Base-by-base conservation (phyloP, 2,888 invertebrate species). In the Catocala nupta region DNA sequence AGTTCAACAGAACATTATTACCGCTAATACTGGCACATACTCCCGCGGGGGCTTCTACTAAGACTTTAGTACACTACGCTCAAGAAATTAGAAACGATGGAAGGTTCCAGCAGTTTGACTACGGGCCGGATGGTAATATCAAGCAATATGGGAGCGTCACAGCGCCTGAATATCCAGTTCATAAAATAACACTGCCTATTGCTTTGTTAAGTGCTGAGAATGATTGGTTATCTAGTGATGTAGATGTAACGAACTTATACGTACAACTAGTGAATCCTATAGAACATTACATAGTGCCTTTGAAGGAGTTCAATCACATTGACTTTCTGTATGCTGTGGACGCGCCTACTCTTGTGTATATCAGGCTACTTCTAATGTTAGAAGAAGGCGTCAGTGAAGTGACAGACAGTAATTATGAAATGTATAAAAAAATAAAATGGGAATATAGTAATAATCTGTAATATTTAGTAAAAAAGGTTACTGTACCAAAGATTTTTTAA, bases 251-350 rank as follows among this genome's bases (percentile, higher is more conserved):
- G 9, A 92, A 90, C 52, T 86, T 97, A 47, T 95, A 94, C 55
- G 84, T 88, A 0, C 87, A 94, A 59, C 81, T 97, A 12, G 89
- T 92, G 0, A 95, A 95, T 75, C 91, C 94, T 1, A 91, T 95
- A 53, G 95, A 95, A 42, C 90, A 95, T 79, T 96, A 95, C 73
- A 88, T 95, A 73, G 95, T 97, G 10, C 95, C 96, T 0, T 88
- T 95, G 54, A 90, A 95, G 50, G 92, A 95, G 57, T 97, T 97
- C 78, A 97, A 96, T 83, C 97, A 97, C 75, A 89, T 97, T 11
- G 97, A 97, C 83, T 97, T 96, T 80, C 75, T 97, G 8, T 97
- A 95, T 93, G 96, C 95, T 0, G 93, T 92, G 10, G 95, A 96
- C 77, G 96, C 95, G 0, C 94, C 94, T 0, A 89, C 88, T 66